Conservation (phyloP, 2,888 invertebrate species). For the Emmelina monodactyla region DNA sequence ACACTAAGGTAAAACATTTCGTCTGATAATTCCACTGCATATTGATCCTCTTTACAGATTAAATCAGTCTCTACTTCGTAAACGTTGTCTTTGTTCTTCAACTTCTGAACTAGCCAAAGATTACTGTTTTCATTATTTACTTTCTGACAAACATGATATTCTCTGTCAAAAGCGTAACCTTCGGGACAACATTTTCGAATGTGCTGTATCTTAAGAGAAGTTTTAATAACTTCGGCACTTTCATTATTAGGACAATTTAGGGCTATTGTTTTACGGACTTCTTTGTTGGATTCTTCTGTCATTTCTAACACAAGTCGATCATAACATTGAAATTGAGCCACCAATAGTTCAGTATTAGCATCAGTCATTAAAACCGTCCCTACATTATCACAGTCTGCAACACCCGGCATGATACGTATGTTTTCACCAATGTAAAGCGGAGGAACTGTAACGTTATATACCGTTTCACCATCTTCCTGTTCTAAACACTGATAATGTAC, state of each 20-base stretch:
- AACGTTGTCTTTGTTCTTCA: slow-evolving; percentile 24
- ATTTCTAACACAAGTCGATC: slow-evolving; percentile 38
- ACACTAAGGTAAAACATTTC: slow-evolving; percentile 28
- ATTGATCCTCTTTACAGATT: slow-evolving; percentile 38
- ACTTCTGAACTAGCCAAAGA: slow-evolving; percentile 25
- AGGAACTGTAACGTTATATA: neutral
- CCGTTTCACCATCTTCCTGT: neutral
- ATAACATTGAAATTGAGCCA: slow-evolving; percentile 27
- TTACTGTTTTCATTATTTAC: slow-evolving; percentile 21
- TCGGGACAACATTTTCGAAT: slow-evolving; percentile 48
- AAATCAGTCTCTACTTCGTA: slow-evolving; percentile 38
- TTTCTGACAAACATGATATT: slow-evolving; percentile 34
- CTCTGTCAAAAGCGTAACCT: slow-evolving; percentile 37
- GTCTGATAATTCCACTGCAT: slow-evolving; percentile 34
- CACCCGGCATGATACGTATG: neutral
- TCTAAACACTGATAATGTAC: slow-evolving; percentile 34
- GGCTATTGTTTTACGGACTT: slow-evolving; percentile 38
- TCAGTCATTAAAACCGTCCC: slow-evolving; percentile 23
- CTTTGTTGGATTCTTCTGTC: too few species aligned
- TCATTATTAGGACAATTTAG: slow-evolving; percentile 32
- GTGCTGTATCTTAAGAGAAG: slow-evolving; percentile 25
- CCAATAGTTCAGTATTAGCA: slow-evolving; percentile 19
- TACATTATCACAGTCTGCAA: slow-evolving; percentile 25
- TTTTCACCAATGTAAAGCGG: neutral
- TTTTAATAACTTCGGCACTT: slow-evolving; percentile 19